These are phyloP conservation scores for Parus major DNA, from an alignment of 2,113 vertebrate species.

Conservation along the genomic window DNA sequence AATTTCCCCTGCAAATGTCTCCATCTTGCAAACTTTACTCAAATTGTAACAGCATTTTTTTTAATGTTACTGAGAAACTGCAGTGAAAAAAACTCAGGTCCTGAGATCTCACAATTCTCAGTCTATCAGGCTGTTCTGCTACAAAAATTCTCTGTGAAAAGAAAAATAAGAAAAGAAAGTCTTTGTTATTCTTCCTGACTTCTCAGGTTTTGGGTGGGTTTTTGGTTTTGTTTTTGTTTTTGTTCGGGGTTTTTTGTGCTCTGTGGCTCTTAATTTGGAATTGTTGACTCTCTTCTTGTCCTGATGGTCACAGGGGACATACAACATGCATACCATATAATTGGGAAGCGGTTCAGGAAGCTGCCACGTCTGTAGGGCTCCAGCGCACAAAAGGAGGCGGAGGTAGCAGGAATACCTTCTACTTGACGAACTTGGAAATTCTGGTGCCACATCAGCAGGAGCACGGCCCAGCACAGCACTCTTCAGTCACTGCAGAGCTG, in stretches of 20 bases:
- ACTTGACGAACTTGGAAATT: constrained; percentile 58
- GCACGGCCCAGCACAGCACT: constrained; percentile 3
- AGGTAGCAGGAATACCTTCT: constrained; percentile 61
- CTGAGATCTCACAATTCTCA: not conserved
- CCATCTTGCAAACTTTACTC: not conserved
- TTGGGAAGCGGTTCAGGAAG: not conserved
- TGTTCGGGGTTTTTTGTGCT: not conserved
- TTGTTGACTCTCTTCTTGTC: not conserved
- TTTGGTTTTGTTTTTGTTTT: rapidly evolving
- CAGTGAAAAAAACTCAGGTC: not conserved
- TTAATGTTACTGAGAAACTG: not conserved
- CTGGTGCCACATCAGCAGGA: constrained; percentile 71
- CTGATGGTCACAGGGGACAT: not conserved
- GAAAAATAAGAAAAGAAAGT: not conserved
- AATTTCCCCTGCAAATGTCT: not conserved
- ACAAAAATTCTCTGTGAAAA: not conserved
- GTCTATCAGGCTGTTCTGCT: not conserved
- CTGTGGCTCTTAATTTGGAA: constrained; percentile 37
- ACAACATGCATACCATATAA: constrained; percentile 25
- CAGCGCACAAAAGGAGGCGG: constrained; percentile 55
- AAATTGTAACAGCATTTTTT: not conserved
- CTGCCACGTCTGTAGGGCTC: constrained; percentile 67
- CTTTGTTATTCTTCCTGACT: not conserved
- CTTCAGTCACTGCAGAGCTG: not conserved
- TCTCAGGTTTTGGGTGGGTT: not conserved